Evolutionary conservation across 2,888 invertebrate species (phyloP).

Genomic region (Lepidonotus clava): DNA sequence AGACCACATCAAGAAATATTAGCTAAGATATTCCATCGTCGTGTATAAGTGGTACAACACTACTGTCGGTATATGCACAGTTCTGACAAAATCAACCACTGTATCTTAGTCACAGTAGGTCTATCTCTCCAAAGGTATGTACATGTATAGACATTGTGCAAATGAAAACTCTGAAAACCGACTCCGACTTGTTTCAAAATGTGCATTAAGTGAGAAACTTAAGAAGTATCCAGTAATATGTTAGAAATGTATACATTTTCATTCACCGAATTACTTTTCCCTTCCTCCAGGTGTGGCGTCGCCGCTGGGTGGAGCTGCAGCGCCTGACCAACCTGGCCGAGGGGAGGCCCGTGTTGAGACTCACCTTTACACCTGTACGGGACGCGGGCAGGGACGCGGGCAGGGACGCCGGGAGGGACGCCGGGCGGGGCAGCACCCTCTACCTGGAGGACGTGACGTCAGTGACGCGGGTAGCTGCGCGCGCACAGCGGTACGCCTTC

Average conservation of each 20-base stretch:
- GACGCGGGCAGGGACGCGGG: conserved; percentile 60
- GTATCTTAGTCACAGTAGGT: too few relatives aligned
- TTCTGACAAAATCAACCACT: too few relatives aligned
- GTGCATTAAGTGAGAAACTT: not conserved
- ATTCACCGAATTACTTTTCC: not conserved
- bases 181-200: too few relatives aligned
- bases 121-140: too few relatives aligned
- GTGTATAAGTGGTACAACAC: too few relatives aligned
- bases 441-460: conserved; percentile 70
- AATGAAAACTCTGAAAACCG: too few relatives aligned
- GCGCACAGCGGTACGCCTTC: conserved; percentile 71
- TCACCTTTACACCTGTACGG: conserved; percentile 69
- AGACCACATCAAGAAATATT: too few relatives aligned
- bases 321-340: conserved; percentile 70
- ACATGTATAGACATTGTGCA: too few relatives aligned
- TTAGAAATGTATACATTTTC: not conserved
- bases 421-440: conserved; percentile 62
- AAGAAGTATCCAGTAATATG: not conserved
- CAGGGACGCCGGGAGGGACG: not conserved
- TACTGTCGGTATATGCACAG: too few relatives aligned
- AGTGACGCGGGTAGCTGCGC: conserved; percentile 68
- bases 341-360: conserved; percentile 67
- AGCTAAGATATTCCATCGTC: too few relatives aligned
- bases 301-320: conserved; percentile 71
- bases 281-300: conserved; percentile 71